A percentile compares a stretch with the other conserved stretches of the same genome.
Conservation (phyloP, 2,797 vertebrate genomes). For the Eulemur albifrons region DNA sequence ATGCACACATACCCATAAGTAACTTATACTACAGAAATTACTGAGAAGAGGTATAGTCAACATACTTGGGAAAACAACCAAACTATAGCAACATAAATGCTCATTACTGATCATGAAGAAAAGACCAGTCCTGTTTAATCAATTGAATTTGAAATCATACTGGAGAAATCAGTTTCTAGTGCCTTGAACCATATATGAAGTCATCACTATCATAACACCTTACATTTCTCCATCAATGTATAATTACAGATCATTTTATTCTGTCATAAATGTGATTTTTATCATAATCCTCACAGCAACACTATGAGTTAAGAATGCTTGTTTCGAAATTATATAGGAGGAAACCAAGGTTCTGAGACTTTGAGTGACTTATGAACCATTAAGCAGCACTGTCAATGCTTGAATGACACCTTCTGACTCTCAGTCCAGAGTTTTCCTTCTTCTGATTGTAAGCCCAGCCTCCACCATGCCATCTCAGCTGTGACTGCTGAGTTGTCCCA, state of each 20-base stretch:
- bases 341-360: not conserved
- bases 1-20: not conserved
- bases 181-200: not conserved
- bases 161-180: not conserved
- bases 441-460: not conserved
- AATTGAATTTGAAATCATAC: not conserved
- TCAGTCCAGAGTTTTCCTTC: not conserved
- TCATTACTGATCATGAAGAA: not conserved
- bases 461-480: not conserved
- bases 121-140: not conserved
- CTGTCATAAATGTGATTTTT: not conserved
- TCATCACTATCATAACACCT: not conserved
- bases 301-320: not conserved
- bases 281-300: not conserved
- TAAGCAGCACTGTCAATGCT: not conserved
- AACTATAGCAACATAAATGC: not conserved
- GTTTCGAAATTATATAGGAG: not conserved
- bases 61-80: not conserved
- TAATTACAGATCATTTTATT: not conserved
- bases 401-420: not conserved
- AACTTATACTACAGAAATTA: not conserved
- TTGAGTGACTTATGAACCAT: not conserved
- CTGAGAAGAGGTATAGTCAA: not conserved
- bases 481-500: not conserved
- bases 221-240: not conserved